Percentiles rank a stretch among this genome's conserved stretches.
Evolutionary conservation across 2,113 vertebrate species (phyloP).

Genomic region (Hylia prasina): DNA sequence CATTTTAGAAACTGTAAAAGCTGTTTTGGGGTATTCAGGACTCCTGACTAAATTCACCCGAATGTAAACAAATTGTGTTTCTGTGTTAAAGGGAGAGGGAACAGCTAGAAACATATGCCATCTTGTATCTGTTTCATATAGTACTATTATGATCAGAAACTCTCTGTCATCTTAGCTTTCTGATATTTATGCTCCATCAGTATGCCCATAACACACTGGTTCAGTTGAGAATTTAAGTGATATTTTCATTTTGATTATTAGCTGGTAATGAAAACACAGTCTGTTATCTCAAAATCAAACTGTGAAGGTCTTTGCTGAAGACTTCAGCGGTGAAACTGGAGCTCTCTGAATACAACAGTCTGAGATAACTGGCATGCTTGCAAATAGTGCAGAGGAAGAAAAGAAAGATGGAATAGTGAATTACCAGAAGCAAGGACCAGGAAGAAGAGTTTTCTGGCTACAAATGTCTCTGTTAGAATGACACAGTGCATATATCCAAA

Average conservation of each 20-base stretch:
- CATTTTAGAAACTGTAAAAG: conserved; percentile 25
- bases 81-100: neutral
- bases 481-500: neutral
- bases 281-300: neutral
- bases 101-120: conserved; percentile 35
- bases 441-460: neutral
- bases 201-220: neutral
- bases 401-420: neutral
- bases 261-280: neutral
- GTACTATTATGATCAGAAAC: neutral
- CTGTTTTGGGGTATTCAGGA: conserved; percentile 29
- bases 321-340: neutral
- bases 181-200: neutral
- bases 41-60: conserved; percentile 13
- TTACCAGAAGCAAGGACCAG: neutral
- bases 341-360: neutral
- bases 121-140: conserved; percentile 9
- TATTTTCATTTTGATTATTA: conserved; percentile 36
- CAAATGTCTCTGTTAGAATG: neutral
- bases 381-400: neutral
- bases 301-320: neutral
- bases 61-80: conserved; percentile 21
- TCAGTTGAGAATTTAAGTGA: neutral
- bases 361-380: neutral
- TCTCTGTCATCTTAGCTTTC: neutral